A percentile compares a stretch with the other conserved stretches of the same genome.
Conservation (phyloP, 2,888 invertebrate genomes). For the Melangyna quadrimaculata region DNA sequence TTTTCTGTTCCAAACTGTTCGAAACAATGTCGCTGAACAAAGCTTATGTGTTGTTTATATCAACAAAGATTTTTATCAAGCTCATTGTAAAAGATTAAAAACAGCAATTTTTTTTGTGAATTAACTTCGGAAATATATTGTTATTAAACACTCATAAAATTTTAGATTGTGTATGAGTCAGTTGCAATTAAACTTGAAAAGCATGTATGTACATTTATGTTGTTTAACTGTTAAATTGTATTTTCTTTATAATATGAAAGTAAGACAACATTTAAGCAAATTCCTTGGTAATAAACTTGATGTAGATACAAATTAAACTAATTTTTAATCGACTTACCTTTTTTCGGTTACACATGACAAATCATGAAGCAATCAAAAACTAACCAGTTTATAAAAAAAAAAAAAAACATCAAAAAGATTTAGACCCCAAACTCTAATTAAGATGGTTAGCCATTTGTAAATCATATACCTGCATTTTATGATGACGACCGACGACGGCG, state of each 20-base stretch:
- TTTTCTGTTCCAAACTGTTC: too few species aligned
- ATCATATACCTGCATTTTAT: not conserved
- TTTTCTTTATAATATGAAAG: not conserved
- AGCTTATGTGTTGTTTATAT: too few species aligned
- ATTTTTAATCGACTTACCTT: not conserved
- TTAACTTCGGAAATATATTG: not conserved
- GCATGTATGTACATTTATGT: too few species aligned
- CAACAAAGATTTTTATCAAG: not conserved
- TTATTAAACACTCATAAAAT: not conserved
- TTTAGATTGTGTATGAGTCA: not conserved
- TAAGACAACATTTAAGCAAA: not conserved
- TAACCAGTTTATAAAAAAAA: not conserved
- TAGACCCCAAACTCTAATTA: not conserved
- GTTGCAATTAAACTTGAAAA: not conserved
- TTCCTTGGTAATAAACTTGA: not conserved
- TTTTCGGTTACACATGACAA: slow-evolving; percentile 17
- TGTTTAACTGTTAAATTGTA: not conserved
- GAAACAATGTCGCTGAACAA: too few species aligned
- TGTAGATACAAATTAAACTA: not conserved
- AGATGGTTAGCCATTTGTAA: not conserved
- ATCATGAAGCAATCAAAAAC: not conserved
- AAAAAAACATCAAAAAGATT: not conserved
- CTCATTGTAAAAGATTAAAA: not conserved
- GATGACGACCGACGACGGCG: not conserved
- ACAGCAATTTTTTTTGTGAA: not conserved